These are phyloP conservation scores for Ptilodon capucinus DNA, from an alignment of 2,888 invertebrate genomes.

Conservation along the genomic window DNA sequence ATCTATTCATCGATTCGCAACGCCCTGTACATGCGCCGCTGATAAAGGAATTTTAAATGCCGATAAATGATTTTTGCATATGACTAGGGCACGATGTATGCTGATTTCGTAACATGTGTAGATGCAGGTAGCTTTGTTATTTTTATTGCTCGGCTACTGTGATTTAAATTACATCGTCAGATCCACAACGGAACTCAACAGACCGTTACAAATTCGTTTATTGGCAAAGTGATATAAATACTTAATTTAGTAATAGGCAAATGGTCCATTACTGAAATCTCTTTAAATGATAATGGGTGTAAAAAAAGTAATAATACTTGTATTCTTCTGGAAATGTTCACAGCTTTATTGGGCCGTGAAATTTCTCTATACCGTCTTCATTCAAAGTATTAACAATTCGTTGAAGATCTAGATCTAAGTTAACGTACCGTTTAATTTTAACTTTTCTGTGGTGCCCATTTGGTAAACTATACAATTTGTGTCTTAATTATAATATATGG, in stretches of 20 bases:
- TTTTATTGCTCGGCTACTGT: slow-evolving; percentile 56
- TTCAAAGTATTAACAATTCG: slow-evolving; percentile 5
- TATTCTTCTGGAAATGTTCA: slow-evolving; percentile 3
- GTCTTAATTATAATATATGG: too few species aligned
- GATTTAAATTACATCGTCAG: slow-evolving; percentile 64
- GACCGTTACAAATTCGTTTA: slow-evolving; percentile 68
- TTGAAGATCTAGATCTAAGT: slow-evolving; percentile 5
- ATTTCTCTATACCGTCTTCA: slow-evolving; percentile 6
- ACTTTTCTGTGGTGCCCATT: neutral
- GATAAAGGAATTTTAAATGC: slow-evolving; percentile 72
- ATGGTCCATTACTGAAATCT: slow-evolving; percentile 41
- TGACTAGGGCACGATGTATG: slow-evolving; percentile 59
- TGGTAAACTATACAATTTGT: neutral
- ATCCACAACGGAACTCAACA: slow-evolving; percentile 63
- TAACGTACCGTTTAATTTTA: neutral
- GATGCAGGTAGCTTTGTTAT: slow-evolving; percentile 60
- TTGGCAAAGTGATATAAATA: slow-evolving; percentile 60
- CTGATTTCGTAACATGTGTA: slow-evolving; percentile 70
- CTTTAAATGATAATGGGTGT: slow-evolving; percentile 40
- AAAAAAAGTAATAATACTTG: slow-evolving; percentile 19
- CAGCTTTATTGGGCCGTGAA: slow-evolving; percentile 14
- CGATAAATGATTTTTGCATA: slow-evolving; percentile 81
- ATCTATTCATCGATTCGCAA: slow-evolving; percentile 70
- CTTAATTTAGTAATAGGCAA: slow-evolving; percentile 53
- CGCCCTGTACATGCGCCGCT: slow-evolving; percentile 67